These are phyloP conservation scores for Aulostomus chinensis DNA, from an alignment of 2,797 vertebrate species.

Conservation along the genomic window DNA sequence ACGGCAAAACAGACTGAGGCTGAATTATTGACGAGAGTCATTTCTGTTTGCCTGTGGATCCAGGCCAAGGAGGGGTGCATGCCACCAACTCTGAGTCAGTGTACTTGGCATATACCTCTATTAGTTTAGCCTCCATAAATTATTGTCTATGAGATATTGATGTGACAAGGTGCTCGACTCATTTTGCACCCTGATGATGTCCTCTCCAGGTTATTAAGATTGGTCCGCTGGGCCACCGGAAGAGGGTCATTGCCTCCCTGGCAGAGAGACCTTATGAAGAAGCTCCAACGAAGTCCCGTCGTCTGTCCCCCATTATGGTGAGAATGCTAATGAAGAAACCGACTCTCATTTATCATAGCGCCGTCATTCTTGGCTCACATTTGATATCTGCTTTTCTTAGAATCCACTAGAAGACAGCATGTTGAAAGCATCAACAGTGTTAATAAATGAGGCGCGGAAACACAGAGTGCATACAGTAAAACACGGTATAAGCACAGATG, in stretches of 20 bases:
- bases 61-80: slow-evolving; percentile 64
- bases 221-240: slow-evolving; percentile 92
- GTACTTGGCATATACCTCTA: slow-evolving; percentile 50
- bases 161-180: slow-evolving; percentile 23
- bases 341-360: not conserved
- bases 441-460: no score
- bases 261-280: slow-evolving; percentile 95
- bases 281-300: slow-evolving; percentile 91
- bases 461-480: no score
- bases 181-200: slow-evolving; percentile 13
- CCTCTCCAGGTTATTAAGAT: slow-evolving; percentile 90
- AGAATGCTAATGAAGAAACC: slow-evolving; percentile 24
- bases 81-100: slow-evolving; percentile 55
- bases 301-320: slow-evolving; percentile 94
- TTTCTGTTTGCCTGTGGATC: slow-evolving; percentile 67
- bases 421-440: no score
- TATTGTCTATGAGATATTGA: slow-evolving; percentile 26
- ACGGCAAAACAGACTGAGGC: slow-evolving; percentile 75
- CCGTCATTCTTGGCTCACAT: not conserved
- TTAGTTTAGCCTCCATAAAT: slow-evolving; percentile 44
- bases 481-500: no score
- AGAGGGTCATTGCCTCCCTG: slow-evolving; percentile 94
- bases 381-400: not conserved
- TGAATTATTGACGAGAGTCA: slow-evolving; percentile 78
- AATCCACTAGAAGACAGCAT: not conserved